Base-by-base conservation (phyloP, 1,140 invertebrate species). In the Papilio glaucus region DNA sequence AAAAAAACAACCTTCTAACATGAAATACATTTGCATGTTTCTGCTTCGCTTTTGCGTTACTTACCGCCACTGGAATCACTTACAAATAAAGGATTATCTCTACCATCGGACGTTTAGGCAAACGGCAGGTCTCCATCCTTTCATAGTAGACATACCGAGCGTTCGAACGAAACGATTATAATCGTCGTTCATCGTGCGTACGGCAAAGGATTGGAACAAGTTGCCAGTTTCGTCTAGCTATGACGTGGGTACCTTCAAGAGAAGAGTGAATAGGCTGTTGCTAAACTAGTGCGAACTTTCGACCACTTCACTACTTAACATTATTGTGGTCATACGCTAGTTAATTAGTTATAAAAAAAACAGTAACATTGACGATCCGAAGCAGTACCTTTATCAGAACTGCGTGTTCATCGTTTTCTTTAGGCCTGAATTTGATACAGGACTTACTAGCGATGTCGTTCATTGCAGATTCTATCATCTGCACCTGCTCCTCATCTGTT, bases 401-500 rank as follows among this genome's bases (percentile, higher is more conserved):
- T 24, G 87, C 85, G 73, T 92, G 87, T 75, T 93, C 87, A 5
- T 90, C 81, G 3, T 75, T 68, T 73, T 84, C 72, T 72, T 81
- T 84, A 12, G 74, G 41, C 15, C 78, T 83, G 71, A 93, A 93
- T 72, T 82, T 86, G 6, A 93, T 72, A 73, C 93, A 93, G 0
- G 89, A 89, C 18, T 87, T 87, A 62, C 86, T 90, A 33, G 87
- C 86, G 49, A 93, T 85, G 57, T 93, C 92, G 5, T 79, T 80
- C 85, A 93, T 89, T 9, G 83, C 92, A 26, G 86, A 80, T 77
- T 91, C 76, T 68, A 92, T 92, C 78, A 86, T 81, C 21, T 85
- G 77, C 10, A 91, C 60, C 74, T 92, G 80, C 39, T 87, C 75
- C 62, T 88, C 85, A 76, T 89, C 90, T 92, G 80, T 41, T 69